Conservation (phyloP, 2,888 invertebrate genomes). For the Papilio demoleus region DNA sequence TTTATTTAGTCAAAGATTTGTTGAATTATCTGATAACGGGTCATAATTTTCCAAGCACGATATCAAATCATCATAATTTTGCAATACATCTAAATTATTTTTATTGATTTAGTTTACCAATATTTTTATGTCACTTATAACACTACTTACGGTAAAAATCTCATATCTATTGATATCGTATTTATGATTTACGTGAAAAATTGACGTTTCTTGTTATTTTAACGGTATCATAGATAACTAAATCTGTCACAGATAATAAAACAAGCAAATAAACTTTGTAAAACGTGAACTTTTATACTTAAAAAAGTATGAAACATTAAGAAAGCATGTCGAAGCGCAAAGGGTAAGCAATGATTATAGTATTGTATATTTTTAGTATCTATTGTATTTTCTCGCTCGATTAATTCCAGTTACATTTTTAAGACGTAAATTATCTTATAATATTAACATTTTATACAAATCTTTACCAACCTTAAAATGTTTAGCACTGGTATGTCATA, state of each 20-base stretch:
- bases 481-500: neutral
- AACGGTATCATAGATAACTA: conserved; percentile 16
- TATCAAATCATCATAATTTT: conserved; percentile 11
- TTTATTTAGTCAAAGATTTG: conserved; percentile 7
- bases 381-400: neutral
- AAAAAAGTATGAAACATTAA: neutral
- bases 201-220: conserved; percentile 7
- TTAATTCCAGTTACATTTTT: no score
- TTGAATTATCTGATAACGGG: conserved; percentile 4
- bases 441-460: no score
- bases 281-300: neutral
- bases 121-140: conserved; percentile 4
- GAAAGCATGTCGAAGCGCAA: neutral
- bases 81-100: conserved; percentile 18
- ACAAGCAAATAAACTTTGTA: neutral
- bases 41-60: conserved; percentile 19
- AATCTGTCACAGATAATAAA: conserved; percentile 10
- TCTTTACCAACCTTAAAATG: neutral
- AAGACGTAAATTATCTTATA: no score
- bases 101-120: conserved; percentile 2
- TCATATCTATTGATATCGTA: neutral
- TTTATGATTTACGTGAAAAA: conserved; percentile 15
- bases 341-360: neutral
- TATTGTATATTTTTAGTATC: neutral
- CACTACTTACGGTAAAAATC: neutral